Evolutionary conservation across 2,797 vertebrate genomes (phyloP).

Genomic region (Phrynocephalus guinanensis): DNA sequence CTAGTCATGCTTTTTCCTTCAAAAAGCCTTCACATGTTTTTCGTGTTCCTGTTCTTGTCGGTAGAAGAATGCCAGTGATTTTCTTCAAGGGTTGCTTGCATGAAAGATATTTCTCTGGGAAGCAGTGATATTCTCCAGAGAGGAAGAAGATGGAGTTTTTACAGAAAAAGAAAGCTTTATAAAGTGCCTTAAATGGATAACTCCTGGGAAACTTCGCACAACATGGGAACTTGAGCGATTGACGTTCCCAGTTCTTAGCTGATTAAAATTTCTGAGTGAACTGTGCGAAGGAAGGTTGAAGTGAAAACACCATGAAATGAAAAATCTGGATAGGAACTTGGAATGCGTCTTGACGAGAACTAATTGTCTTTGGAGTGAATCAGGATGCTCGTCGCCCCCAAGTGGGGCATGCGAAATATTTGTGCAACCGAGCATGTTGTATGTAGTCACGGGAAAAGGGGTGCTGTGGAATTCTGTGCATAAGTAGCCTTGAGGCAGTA

Average conservation of each 20-base stretch:
- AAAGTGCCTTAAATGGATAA: background rate
- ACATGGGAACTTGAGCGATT: constrained; percentile 12
- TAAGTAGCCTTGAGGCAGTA: too few species aligned
- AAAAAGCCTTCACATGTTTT: background rate
- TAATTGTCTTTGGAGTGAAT: too few species aligned
- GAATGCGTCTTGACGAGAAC: too few species aligned
- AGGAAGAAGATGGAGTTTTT: background rate
- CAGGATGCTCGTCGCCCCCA: too few species aligned
- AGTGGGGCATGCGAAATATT: too few species aligned
- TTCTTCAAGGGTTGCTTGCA: background rate
- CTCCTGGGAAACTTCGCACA: constrained; percentile 42
- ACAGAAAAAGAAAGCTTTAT: fast-evolving
- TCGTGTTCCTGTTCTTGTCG: background rate
- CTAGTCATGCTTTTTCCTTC: fast-evolving
- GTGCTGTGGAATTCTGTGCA: too few species aligned
- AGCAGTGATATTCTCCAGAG: background rate
- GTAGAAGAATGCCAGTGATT: fast-evolving
- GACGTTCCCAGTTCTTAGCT: constrained; percentile 53
- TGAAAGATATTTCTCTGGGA: background rate
- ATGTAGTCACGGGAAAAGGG: too few species aligned
- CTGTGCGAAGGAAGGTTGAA: background rate
- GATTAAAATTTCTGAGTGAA: constrained; percentile 49
- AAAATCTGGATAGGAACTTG: background rate
- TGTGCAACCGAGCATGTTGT: too few species aligned
- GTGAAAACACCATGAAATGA: constrained; percentile 15